Evolutionary conservation across 2,888 invertebrate species (phyloP).

Genomic region (Cerastis leucographa): DNA sequence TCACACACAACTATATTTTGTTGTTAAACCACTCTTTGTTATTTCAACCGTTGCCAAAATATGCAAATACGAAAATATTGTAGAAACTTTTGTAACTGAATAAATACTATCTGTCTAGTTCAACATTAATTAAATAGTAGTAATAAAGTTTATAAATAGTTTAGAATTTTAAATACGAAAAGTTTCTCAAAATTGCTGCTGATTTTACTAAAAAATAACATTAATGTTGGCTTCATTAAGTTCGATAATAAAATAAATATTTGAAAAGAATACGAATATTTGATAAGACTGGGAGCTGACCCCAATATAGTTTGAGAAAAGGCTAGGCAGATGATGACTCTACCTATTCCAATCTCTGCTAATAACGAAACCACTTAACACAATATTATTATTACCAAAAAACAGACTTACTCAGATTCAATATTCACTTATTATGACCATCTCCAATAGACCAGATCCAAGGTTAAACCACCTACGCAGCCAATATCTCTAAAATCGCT

Average conservation of each 20-base stretch:
- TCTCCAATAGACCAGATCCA: neutral
- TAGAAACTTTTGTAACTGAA: neutral
- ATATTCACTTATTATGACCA: neutral
- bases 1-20: neutral
- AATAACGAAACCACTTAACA: neutral
- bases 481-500: conserved; percentile 16
- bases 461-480: neutral
- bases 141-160: neutral
- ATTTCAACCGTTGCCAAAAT: neutral
- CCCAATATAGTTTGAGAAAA: too few relatives aligned
- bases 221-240: neutral
- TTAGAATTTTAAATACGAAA: neutral
- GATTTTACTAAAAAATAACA: neutral
- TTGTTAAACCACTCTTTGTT: neutral
- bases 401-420: neutral
- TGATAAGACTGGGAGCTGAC: too few relatives aligned
- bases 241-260: neutral
- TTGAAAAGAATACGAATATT: neutral
- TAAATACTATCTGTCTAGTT: neutral
- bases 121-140: neutral
- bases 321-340: too few relatives aligned
- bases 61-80: neutral
- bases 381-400: neutral
- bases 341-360: neutral
- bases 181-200: neutral